These are phyloP conservation scores for Lasius platythorax DNA, from an alignment of 2,888 invertebrate genomes.

Conservation along the genomic window DNA sequence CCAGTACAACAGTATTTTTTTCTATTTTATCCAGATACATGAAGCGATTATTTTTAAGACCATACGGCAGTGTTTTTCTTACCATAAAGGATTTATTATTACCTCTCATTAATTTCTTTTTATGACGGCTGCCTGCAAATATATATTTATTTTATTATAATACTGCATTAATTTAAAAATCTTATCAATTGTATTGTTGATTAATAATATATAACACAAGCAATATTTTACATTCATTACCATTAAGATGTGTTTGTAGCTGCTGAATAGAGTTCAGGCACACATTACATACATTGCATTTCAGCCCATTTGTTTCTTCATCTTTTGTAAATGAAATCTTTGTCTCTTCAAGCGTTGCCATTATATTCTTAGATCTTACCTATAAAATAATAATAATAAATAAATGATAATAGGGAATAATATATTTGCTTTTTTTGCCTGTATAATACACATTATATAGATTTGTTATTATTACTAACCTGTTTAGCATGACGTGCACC, in stretches of 20 bases:
- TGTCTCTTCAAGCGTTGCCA: constrained; percentile 83
- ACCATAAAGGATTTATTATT: constrained; percentile 81
- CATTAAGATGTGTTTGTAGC: constrained; percentile 85
- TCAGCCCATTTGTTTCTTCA: constrained; percentile 83
- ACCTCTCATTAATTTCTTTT: constrained; percentile 84
- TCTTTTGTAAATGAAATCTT: constrained; percentile 83
- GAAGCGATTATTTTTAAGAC: constrained; percentile 81
- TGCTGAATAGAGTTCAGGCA: constrained; percentile 86
- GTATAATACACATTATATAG: neutral
- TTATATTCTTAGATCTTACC: constrained; percentile 84
- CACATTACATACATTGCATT: constrained; percentile 86
- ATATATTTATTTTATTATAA: constrained; percentile 31
- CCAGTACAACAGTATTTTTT: constrained; percentile 80
- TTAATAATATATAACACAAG: constrained; percentile 9
- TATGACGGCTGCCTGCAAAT: constrained; percentile 83
- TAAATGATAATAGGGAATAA: neutral
- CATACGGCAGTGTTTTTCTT: constrained; percentile 78
- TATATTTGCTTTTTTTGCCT: neutral
- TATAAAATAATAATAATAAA: constrained; percentile 54
- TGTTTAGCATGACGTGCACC: constrained; percentile 84
- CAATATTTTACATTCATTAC: constrained; percentile 68
- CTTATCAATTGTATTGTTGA: neutral
- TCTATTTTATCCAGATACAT: constrained; percentile 81
- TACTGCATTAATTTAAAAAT: neutral
- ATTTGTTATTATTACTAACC: constrained; percentile 69